phyloP scores from a whole-genome alignment of 1,140 invertebrate genomes.

The Homarus americanus region DNA sequence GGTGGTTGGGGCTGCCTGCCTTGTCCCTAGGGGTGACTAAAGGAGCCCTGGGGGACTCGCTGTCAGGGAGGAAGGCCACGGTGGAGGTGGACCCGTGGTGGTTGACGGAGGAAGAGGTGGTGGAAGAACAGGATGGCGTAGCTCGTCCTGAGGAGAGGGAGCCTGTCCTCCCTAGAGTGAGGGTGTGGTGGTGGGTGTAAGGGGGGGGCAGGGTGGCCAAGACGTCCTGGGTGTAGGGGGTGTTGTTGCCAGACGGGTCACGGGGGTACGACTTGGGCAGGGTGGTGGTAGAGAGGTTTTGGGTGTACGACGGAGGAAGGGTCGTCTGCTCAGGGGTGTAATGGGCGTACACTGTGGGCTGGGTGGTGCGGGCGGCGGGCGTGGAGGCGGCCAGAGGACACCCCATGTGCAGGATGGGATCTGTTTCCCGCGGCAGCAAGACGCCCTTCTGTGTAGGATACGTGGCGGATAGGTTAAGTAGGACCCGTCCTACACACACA shows the following conservation, averaged over 20 bases:
- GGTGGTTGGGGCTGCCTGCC: slow-evolving; percentile 49
- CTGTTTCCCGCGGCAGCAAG: slow-evolving; percentile 37
- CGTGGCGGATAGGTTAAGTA: neutral
- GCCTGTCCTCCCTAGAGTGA: slow-evolving; percentile 43
- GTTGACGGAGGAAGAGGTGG: slow-evolving; percentile 49
- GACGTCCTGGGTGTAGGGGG: slow-evolving; percentile 31
- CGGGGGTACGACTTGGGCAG: slow-evolving; percentile 33
- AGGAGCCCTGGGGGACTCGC: slow-evolving; percentile 47
- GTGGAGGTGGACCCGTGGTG: slow-evolving; percentile 52
- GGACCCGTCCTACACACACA: neutral
- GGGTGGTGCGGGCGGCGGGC: slow-evolving; percentile 52
- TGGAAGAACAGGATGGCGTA: slow-evolving; percentile 12
- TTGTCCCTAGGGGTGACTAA: slow-evolving; percentile 41
- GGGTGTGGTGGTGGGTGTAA: slow-evolving; percentile 1
- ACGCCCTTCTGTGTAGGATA: slow-evolving; percentile 48
- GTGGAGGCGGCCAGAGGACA: slow-evolving; percentile 56
- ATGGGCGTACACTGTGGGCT: slow-evolving; percentile 60
- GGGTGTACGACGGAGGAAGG: neutral
- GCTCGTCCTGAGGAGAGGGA: slow-evolving; percentile 49
- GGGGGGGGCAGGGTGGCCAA: slow-evolving; percentile 11
- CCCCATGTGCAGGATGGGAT: slow-evolving; percentile 40
- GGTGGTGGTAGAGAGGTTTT: slow-evolving; percentile 19
- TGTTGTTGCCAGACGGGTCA: neutral
- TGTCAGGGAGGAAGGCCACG: slow-evolving; percentile 53
- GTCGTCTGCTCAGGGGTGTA: slow-evolving; percentile 47